Evolutionary conservation across 2,113 vertebrate genomes (phyloP), one percentile per base, ranked within the genome.

Genomic region (Psilopogon haemacephalus): DNA sequence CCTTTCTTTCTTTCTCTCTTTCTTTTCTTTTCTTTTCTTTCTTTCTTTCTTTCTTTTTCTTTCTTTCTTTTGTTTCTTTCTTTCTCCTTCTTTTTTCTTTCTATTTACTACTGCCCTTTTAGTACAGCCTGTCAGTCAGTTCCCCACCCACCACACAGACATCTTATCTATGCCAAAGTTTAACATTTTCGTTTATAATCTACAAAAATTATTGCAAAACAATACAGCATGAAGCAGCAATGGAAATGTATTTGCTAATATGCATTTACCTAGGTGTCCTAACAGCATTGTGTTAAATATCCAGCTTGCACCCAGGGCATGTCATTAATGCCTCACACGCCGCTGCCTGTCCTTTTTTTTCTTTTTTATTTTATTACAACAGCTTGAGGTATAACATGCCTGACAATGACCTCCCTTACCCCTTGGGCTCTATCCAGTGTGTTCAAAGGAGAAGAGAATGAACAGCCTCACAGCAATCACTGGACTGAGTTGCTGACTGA

Each of bases 261-360:
- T 12, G 18, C 9, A 32, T 76, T 8, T 18, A 59, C 8, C 19
- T 32, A 38, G 5, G 18, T 42, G 5, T 76, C 3, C 20, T 67
- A 48, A 55, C 3, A 60, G 15, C 21, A 8, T 5, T 63, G 40
- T 44, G 4, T 8, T 24, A 71, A 71, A 71, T 32, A 75, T 28
- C 32, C 30, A 52, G 12, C 12, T 16, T 68, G 16, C 4, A 18
- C 12, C 40, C 33, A 42, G 24, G 50, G 20, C 4, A 35, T 35
- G 15, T 15, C 30, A 17, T 42, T 82, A 68, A 17, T 13, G 42
- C 1, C 15, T n/a, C 30, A 26, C 5, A n/a, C 6, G 1, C 15
- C 15, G 5, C 38, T 1, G 2, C 7, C 7, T 1, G 4, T 32
- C 8, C 12, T 55, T 21, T 16, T 35, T 33, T 38, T 50, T 67